These are phyloP conservation scores for Epistrophe eligans DNA, from an alignment of 2,888 invertebrate species.

Conservation along the genomic window DNA sequence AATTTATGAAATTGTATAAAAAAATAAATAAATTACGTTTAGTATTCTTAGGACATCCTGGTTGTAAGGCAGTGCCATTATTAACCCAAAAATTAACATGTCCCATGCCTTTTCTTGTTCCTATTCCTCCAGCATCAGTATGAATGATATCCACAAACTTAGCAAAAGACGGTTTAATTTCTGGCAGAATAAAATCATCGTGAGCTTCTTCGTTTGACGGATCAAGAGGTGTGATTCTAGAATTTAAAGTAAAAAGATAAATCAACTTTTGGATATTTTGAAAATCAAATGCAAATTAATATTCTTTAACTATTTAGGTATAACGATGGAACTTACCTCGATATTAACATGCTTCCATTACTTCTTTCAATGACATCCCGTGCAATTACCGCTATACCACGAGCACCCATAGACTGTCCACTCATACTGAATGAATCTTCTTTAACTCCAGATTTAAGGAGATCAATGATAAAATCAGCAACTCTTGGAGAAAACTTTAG, in stretches of 20 bases:
- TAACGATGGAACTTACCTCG: not conserved
- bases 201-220: slow-evolving; percentile 87
- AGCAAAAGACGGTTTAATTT: slow-evolving; percentile 84
- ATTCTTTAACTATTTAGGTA: no score
- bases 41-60: slow-evolving; percentile 84
- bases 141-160: slow-evolving; percentile 88
- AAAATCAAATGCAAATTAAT: no score
- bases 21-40: not conserved
- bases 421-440: slow-evolving; percentile 81
- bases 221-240: slow-evolving; percentile 86
- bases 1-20: not conserved
- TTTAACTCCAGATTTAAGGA: slow-evolving; percentile 81
- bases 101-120: slow-evolving; percentile 85
- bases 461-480: slow-evolving; percentile 78
- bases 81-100: slow-evolving; percentile 88
- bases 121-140: slow-evolving; percentile 85
- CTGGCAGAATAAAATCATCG: slow-evolving; percentile 80
- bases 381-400: slow-evolving; percentile 81
- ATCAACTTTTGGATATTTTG: no score
- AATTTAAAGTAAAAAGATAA: no score
- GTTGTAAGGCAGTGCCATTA: slow-evolving; percentile 85
- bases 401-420: slow-evolving; percentile 82
- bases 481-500: slow-evolving; percentile 78
- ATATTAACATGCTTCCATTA: slow-evolving; percentile 5
- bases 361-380: slow-evolving; percentile 75